phyloP scores from a whole-genome alignment of 2,888 invertebrate genomes.

The Nesidiocoris tenuis region DNA sequence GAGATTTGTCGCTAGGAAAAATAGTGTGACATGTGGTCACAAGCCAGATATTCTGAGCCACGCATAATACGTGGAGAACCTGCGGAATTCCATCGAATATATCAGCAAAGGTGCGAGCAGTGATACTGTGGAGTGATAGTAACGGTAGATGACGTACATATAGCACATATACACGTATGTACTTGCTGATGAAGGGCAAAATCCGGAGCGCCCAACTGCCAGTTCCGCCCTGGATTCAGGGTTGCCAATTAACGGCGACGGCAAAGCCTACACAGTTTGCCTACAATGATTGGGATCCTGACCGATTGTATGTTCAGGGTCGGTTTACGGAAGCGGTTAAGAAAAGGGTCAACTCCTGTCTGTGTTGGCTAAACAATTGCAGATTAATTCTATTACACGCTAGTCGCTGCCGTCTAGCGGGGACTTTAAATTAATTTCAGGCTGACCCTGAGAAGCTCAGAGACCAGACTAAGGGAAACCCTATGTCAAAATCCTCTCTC shows the following conservation, averaged over 20 bases:
- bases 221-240: no score
- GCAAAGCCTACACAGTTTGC: not conserved
- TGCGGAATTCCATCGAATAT: no score
- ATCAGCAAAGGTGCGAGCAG: no score
- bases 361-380: not conserved
- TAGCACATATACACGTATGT: no score
- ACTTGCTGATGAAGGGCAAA: no score
- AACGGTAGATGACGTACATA: no score
- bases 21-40: no score
- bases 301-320: not conserved
- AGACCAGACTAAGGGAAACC: not conserved
- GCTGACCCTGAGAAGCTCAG: not conserved
- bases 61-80: no score
- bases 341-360: not conserved
- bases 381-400: constrained; percentile 14
- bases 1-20: no score
- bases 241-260: not conserved
- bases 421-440: constrained; percentile 10
- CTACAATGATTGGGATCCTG: not conserved
- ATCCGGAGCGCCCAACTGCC: no score
- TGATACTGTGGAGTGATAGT: no score
- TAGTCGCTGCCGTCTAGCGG: not conserved
- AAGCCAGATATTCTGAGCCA: no score
- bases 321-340: not conserved
- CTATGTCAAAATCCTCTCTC: not conserved